Evolutionary conservation across 30 jellyfish, hydroid and myxozoan genomes (phyloP).

Genomic region (Mastigias papua): DNA sequence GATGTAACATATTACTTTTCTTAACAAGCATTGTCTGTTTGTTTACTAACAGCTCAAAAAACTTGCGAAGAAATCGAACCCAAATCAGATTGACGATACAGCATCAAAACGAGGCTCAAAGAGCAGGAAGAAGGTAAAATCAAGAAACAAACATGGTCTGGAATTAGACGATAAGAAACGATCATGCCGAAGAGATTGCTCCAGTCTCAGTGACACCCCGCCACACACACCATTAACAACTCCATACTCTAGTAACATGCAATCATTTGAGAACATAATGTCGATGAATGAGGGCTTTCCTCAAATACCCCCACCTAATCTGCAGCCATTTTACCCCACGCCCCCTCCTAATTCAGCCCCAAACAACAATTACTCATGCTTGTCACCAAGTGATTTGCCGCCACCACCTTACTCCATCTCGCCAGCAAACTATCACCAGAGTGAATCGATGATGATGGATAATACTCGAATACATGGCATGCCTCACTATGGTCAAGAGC

Average conservation of each 20-base stretch:
- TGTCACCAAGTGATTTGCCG: constrained; percentile 70
- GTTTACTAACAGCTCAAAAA: constrained; percentile 60
- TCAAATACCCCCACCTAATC: constrained; percentile 74
- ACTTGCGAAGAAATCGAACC: constrained; percentile 76
- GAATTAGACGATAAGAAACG: constrained; percentile 59
- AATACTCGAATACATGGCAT: constrained; percentile 44
- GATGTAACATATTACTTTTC: no score
- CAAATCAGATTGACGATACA: constrained; percentile 33
- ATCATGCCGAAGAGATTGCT: constrained; percentile 60
- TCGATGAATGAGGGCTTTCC: constrained; percentile 53
- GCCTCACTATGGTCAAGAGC: constrained; percentile 51
- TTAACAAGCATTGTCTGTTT: background rate
- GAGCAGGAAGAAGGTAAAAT: constrained; percentile 54
- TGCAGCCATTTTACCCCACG: constrained; percentile 75
- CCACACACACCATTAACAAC: constrained; percentile 58
- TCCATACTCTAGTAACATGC: constrained; percentile 51
- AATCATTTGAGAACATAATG: constrained; percentile 61
- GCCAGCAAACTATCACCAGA: constrained; percentile 35
- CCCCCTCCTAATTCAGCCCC: constrained; percentile 68
- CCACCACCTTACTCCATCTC: constrained; percentile 73
- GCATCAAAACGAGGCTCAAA: constrained; percentile 37
- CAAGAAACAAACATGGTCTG: constrained; percentile 27
- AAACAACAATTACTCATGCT: constrained; percentile 13
- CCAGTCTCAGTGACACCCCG: constrained; percentile 55
- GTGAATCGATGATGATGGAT: constrained; percentile 51